phyloP scores from a whole-genome alignment of 2,797 vertebrate species.

The Crax fasciolata region DNA sequence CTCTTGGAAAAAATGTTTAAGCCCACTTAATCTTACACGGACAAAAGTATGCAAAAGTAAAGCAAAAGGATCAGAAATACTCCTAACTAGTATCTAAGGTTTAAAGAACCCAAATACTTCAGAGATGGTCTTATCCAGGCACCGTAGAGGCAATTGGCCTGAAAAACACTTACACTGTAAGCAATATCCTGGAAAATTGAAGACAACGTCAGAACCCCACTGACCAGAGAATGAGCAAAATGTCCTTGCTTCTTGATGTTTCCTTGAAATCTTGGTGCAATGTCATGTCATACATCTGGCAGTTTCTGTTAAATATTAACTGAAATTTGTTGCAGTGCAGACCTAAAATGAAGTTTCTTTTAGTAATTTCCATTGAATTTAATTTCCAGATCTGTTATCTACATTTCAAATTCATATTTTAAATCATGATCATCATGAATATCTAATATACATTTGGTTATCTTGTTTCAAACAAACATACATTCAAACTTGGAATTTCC shows the following conservation, averaged over 20 bases:
- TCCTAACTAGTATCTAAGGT: background rate
- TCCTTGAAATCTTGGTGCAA: background rate
- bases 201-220: background rate
- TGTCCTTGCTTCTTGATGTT: background rate
- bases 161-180: background rate
- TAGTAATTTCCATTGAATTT: background rate
- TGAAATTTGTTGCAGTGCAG: background rate
- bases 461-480: background rate
- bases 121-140: background rate
- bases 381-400: background rate
- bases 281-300: background rate
- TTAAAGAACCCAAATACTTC: background rate
- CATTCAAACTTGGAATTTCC: background rate
- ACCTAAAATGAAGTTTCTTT: background rate
- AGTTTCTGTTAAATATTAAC: background rate
- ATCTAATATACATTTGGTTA: background rate
- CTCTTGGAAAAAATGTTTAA: background rate
- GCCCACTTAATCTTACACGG: background rate
- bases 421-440: background rate
- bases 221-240: background rate
- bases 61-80: background rate
- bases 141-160: background rate
- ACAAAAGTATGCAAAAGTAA: background rate
- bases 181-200: background rate
- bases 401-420: background rate